phyloP scores from a whole-genome alignment of 2,797 vertebrate species.

The Leucoraja ocellata region DNA sequence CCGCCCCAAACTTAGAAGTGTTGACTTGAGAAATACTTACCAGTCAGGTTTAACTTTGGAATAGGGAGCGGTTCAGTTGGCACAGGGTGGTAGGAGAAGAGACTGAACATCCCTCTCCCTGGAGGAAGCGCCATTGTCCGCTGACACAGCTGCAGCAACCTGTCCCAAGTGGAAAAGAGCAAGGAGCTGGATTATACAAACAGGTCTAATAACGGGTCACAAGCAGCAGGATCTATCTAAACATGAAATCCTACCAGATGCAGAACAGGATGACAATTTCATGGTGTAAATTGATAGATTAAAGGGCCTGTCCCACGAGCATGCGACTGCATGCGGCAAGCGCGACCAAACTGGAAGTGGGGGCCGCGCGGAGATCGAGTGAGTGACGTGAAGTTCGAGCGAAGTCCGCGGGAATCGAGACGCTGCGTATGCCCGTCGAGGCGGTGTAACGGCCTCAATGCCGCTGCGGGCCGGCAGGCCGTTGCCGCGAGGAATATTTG shows the following conservation, averaged over 20 bases:
- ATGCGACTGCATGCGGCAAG: too few relatives aligned
- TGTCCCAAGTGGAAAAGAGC: constrained; percentile 40
- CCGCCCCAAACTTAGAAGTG: not conserved
- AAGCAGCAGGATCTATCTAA: not conserved
- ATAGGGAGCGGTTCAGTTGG: constrained; percentile 89
- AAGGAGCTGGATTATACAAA: not conserved
- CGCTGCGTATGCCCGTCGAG: too few relatives aligned
- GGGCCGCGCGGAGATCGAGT: too few relatives aligned
- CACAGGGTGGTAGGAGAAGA: constrained; percentile 92
- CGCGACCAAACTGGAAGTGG: too few relatives aligned
- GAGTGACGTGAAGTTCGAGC: too few relatives aligned
- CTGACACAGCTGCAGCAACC: constrained; percentile 82
- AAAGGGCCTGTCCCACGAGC: too few relatives aligned
- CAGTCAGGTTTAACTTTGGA: constrained; percentile 90
- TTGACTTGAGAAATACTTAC: constrained; percentile 53
- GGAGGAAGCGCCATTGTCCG: constrained; percentile 92
- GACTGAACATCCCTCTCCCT: constrained; percentile 88
- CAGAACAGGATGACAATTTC: not conserved
- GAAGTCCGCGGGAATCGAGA: too few relatives aligned
- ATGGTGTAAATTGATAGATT: too few relatives aligned
- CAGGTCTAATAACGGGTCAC: not conserved
- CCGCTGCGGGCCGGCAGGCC: too few relatives aligned
- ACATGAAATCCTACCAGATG: not conserved
- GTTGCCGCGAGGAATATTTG: too few relatives aligned
- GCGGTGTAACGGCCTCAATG: too few relatives aligned